These are phyloP conservation scores for Drosophila pseudotalamancana DNA, from an alignment of 2,888 invertebrate species.

Conservation along the genomic window DNA sequence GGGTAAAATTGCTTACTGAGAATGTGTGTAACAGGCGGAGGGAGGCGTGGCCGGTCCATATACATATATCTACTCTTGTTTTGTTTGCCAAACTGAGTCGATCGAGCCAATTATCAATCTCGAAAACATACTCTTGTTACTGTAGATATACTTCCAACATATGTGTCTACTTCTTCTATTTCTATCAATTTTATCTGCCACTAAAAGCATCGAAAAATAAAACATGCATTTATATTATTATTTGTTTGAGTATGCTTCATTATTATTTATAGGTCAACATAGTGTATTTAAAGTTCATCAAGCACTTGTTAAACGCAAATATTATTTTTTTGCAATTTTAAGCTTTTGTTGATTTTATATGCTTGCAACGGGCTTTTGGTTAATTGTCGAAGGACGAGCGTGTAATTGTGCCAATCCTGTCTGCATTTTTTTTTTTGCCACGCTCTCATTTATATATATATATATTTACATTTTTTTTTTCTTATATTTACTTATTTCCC, in stretches of 20 bases:
- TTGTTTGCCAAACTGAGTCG: too few species aligned
- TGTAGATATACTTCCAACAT: too few species aligned
- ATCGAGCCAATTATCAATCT: too few species aligned
- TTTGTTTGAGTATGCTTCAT: background rate
- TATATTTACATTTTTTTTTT: background rate
- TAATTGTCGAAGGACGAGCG: slow-evolving; percentile 73
- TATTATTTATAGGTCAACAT: background rate
- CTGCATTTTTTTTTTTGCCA: slow-evolving; percentile 14
- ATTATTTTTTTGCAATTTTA: slow-evolving; percentile 11
- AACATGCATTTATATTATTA: too few species aligned
- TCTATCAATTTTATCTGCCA: too few species aligned
- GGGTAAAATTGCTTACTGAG: too few species aligned
- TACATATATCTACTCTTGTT: too few species aligned
- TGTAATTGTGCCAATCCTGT: slow-evolving; percentile 74
- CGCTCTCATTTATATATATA: slow-evolving; percentile 3
- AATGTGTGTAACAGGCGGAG: too few species aligned
- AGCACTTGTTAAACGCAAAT: background rate
- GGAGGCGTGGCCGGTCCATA: too few species aligned
- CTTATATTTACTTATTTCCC: slow-evolving; percentile 5
- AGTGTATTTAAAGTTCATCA: slow-evolving; percentile 11
- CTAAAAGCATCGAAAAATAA: too few species aligned
- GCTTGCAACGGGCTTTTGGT: slow-evolving; percentile 36
- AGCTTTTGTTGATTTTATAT: slow-evolving; percentile 29
- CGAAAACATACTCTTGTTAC: too few species aligned
- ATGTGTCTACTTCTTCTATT: too few species aligned